Evolutionary conservation across 35 echinoderm and acorn worm species (phyloP).

Genomic region (Acanthaster planci): DNA sequence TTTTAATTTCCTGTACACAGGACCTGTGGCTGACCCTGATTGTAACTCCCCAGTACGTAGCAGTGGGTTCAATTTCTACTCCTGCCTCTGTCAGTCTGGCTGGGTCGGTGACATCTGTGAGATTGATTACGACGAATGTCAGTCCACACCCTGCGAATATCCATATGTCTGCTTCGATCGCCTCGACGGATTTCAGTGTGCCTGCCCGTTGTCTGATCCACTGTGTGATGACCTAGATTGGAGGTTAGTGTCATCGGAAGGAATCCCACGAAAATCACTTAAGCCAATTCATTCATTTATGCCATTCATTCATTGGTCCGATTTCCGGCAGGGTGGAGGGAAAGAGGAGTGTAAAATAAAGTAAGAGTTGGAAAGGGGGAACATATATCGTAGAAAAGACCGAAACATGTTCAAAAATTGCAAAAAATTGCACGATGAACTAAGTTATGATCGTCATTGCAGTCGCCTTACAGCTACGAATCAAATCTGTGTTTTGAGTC

Average conservation of each 20-base stretch:
- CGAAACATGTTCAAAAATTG: no score
- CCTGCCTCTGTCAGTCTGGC: not conserved
- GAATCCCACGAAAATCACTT: no score
- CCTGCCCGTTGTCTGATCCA: not conserved
- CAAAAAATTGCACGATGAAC: no score
- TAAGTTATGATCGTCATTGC: no score
- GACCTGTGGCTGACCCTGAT: not conserved
- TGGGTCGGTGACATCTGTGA: not conserved
- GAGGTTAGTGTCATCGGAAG: not conserved
- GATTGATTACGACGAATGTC: not conserved
- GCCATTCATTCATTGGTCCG: no score
- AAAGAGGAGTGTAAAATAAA: no score
- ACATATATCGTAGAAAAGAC: no score
- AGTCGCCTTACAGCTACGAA: no score
- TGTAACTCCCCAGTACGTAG: not conserved
- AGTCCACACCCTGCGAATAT: not conserved
- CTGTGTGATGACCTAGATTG: not conserved
- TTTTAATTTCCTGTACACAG: not conserved
- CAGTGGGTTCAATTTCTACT: not conserved
- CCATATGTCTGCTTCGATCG: slow-evolving; percentile 7
- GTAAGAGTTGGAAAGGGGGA: no score
- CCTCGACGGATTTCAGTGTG: slow-evolving; percentile 9
- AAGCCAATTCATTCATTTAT: no score
- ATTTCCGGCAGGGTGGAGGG: no score
- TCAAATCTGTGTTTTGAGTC: no score